Conservation (phyloP, 2,113 vertebrate species). For the Misgurnus anguillicaudatus region DNA sequence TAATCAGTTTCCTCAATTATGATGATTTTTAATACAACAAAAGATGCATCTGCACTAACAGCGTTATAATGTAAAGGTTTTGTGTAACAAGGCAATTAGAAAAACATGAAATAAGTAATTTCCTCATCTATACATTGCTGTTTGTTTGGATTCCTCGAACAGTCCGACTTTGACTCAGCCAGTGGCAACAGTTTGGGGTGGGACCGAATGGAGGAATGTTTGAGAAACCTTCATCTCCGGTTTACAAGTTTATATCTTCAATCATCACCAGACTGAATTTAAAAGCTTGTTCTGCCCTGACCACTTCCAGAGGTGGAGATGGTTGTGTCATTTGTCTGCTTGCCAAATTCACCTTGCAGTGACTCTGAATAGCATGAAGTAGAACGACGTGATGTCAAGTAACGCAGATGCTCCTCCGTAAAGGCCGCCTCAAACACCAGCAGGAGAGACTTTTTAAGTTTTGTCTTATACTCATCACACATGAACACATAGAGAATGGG, state of each 20-base stretch:
- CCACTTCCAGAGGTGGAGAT: background rate
- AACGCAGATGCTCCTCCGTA: background rate
- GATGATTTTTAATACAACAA: too few species aligned
- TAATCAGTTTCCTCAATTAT: too few species aligned
- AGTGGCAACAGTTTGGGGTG: too few species aligned
- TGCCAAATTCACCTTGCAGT: background rate
- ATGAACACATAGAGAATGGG: constrained; percentile 72
- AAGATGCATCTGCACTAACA: too few species aligned
- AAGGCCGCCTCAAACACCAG: constrained; percentile 42
- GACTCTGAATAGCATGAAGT: constrained; percentile 13
- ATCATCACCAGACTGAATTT: background rate
- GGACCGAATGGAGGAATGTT: too few species aligned
- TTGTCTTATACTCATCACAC: constrained; percentile 62
- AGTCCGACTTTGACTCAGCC: constrained; percentile 42
- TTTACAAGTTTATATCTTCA: too few species aligned
- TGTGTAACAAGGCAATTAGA: too few species aligned
- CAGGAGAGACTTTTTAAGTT: constrained; percentile 60
- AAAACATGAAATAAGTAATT: too few species aligned
- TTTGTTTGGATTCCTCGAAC: too few species aligned
- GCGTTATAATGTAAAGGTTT: too few species aligned
- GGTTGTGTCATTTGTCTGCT: background rate
- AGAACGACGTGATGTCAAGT: background rate
- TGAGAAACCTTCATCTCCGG: too few species aligned
- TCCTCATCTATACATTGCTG: background rate
- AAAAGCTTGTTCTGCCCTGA: background rate